These are phyloP conservation scores for Calidris pygmaea DNA, from an alignment of 2,113 vertebrate genomes.

Conservation along the genomic window DNA sequence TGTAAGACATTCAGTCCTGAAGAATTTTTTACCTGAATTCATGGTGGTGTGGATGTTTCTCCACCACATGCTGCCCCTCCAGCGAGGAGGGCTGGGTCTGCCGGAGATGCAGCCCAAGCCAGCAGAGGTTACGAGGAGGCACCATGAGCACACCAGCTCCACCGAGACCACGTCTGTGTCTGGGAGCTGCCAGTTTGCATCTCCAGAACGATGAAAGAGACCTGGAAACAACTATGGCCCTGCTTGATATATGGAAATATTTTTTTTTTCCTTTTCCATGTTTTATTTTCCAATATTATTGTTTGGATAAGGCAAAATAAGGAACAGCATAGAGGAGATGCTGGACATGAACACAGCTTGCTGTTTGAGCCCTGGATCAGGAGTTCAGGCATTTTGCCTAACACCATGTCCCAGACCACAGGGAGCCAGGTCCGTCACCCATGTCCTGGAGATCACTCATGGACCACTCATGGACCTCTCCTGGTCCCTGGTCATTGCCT, in stretches of 20 bases:
- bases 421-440: neutral
- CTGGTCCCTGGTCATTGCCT: neutral
- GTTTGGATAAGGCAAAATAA: neutral
- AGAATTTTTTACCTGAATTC: neutral
- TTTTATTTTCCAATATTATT: neutral
- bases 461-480: neutral
- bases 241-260: neutral
- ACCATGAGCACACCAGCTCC: too few species aligned
- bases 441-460: neutral
- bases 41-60: too few species aligned
- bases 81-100: neutral
- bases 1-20: neutral
- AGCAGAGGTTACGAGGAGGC: neutral
- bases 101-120: neutral
- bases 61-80: neutral
- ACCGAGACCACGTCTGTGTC: neutral
- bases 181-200: neutral
- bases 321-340: neutral
- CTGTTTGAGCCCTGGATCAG: neutral
- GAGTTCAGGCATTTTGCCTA: neutral
- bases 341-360: neutral
- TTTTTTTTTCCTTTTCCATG: neutral
- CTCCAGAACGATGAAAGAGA: neutral
- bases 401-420: accelerated
- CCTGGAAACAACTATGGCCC: neutral